Conservation (phyloP, 2,888 invertebrate species). For the Pristionchus arcanus region DNA sequence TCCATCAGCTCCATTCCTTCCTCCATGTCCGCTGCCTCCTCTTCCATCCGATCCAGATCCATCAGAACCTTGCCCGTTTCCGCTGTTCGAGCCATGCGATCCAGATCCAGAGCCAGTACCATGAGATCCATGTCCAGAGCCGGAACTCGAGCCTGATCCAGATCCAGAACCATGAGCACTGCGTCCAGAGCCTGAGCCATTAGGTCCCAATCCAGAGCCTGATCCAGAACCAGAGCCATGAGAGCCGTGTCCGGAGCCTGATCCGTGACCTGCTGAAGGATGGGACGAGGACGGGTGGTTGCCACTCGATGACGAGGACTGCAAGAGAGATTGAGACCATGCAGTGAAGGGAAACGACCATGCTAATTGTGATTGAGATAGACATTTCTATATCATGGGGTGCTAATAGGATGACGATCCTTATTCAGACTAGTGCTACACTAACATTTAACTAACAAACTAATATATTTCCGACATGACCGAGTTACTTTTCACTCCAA, state of each 20-base stretch:
- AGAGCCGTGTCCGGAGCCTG: conserved; percentile 16
- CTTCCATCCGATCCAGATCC: not conserved
- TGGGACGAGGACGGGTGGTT: conserved; percentile 43
- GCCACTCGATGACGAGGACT: conserved; percentile 38
- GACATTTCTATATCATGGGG: not conserved
- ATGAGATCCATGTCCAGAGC: not conserved
- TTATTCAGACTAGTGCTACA: not conserved
- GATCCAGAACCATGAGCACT: not conserved
- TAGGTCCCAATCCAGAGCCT: not conserved
- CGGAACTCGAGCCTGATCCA: not conserved
- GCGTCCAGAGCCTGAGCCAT: not conserved
- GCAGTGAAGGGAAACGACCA: conserved; percentile 1
- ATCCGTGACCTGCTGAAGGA: not conserved
- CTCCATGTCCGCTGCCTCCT: not conserved
- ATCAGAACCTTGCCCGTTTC: too few relatives aligned
- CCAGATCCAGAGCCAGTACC: not conserved
- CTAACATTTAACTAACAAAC: not conserved
- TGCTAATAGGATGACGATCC: not conserved
- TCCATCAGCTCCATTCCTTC: not conserved
- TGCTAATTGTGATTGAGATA: not conserved
- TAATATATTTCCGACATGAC: not conserved
- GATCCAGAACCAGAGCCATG: not conserved
- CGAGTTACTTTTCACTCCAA: conserved; percentile 20
- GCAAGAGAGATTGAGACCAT: conserved; percentile 12
- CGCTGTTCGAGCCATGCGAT: too few relatives aligned